A percentile compares a stretch with the other conserved stretches of the same genome.
Conservation (phyloP, 2,113 vertebrate genomes). For the Pyrgilauda ruficollis region DNA sequence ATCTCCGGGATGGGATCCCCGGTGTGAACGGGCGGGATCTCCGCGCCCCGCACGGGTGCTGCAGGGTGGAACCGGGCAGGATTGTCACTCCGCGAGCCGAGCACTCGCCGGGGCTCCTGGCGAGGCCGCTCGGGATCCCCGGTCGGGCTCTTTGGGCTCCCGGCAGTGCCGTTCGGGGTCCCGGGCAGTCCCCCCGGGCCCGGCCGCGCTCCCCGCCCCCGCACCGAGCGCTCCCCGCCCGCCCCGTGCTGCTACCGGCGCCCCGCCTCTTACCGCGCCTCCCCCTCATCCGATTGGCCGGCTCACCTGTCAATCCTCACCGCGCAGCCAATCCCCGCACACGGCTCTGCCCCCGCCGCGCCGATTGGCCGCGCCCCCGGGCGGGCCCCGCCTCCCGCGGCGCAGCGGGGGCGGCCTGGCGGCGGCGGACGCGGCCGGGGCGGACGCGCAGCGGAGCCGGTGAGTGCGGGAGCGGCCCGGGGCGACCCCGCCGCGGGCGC, state of each 20-base stretch:
- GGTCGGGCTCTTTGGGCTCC: not conserved
- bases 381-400: too few species aligned
- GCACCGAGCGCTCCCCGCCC: not conserved
- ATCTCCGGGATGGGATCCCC: not conserved
- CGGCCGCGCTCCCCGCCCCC: not conserved
- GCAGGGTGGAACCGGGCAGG: not conserved
- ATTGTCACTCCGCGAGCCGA: not conserved
- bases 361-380: not conserved
- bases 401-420: too few species aligned
- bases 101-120: too few species aligned
- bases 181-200: too few species aligned
- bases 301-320: rapidly evolving
- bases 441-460: too few species aligned
- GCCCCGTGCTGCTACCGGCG: not conserved
- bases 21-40: not conserved
- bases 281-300: not conserved
- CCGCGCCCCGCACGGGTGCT: not conserved
- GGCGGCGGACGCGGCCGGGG: too few species aligned
- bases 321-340: not conserved
- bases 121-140: not conserved
- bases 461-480: too few species aligned
- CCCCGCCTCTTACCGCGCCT: not conserved
- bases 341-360: not conserved
- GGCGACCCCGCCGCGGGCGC: too few species aligned
- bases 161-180: not conserved